Percentiles rank a stretch among this genome's conserved stretches.
Conservation (phyloP, 2,888 invertebrate species). For the Heteropelma amictum region DNA sequence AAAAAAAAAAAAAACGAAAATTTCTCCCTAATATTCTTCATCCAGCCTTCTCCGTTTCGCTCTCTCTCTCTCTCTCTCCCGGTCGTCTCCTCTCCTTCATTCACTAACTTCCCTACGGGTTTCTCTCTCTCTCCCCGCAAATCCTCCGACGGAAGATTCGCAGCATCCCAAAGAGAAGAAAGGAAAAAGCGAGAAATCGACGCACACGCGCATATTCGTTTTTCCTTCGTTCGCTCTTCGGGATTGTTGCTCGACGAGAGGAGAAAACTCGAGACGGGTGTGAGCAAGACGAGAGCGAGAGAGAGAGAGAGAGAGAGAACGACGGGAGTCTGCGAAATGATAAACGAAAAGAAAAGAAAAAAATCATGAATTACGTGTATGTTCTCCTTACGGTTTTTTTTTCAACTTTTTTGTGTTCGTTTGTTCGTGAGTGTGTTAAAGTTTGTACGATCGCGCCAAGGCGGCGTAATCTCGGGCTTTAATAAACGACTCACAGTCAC, state of each 20-base stretch:
- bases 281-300: too few relatives aligned
- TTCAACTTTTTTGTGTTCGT: not conserved
- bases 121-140: too few relatives aligned
- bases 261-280: too few relatives aligned
- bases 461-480: constrained; percentile 30
- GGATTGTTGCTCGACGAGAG: too few relatives aligned
- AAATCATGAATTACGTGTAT: constrained; percentile 3
- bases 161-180: not conserved
- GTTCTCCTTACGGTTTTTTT: not conserved
- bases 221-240: too few relatives aligned
- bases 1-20: too few relatives aligned
- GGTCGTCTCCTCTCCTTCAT: constrained; percentile 20
- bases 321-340: constrained; percentile 7
- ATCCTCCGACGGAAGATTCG: too few relatives aligned
- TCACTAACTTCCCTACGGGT: not conserved
- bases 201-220: too few relatives aligned
- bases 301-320: not conserved
- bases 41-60: not conserved
- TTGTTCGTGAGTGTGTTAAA: constrained; percentile 1
- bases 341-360: constrained; percentile 6
- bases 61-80: too few relatives aligned
- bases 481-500: constrained; percentile 53
- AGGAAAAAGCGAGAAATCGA: not conserved
- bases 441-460: constrained; percentile 20
- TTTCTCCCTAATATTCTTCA: constrained; percentile 27